phyloP scores from a whole-genome alignment of 2,888 invertebrate genomes.

The Hymenopus coronatus region DNA sequence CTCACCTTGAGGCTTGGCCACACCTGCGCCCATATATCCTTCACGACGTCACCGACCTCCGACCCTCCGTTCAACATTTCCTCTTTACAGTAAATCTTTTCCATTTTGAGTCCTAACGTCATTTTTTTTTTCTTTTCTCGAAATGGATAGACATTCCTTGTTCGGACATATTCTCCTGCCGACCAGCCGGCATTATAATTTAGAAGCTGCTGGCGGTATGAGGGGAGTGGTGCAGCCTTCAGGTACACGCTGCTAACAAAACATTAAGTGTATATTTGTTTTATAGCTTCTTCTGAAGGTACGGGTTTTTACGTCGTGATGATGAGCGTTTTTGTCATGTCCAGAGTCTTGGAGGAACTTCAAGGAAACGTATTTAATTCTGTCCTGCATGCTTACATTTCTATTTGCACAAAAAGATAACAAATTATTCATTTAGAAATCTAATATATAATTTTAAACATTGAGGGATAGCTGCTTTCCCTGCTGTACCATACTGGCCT shows the following conservation, averaged over 20 bases:
- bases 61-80: slow-evolving; percentile 14
- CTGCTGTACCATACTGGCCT: no score
- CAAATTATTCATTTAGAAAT: no score
- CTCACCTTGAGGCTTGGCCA: neutral
- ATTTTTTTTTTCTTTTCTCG: slow-evolving; percentile 2
- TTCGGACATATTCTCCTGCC: neutral
- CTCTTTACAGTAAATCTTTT: slow-evolving; percentile 29
- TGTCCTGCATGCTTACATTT: no score
- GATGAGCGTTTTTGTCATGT: no score
- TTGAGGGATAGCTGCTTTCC: no score
- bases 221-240: neutral
- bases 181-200: neutral
- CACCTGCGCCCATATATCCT: slow-evolving; percentile 11
- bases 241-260: neutral
- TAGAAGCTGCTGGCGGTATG: neutral
- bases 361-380: no score
- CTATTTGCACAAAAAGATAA: no score
- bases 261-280: neutral
- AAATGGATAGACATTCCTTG: slow-evolving; percentile 6
- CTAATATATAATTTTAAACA: no score
- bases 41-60: neutral
- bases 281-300: neutral
- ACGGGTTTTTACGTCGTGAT: neutral
- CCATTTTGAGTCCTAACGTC: slow-evolving; percentile 12
- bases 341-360: no score